Evolutionary conservation across 2,888 invertebrate genomes (phyloP).

Genomic region (Apoderus coryli): DNA sequence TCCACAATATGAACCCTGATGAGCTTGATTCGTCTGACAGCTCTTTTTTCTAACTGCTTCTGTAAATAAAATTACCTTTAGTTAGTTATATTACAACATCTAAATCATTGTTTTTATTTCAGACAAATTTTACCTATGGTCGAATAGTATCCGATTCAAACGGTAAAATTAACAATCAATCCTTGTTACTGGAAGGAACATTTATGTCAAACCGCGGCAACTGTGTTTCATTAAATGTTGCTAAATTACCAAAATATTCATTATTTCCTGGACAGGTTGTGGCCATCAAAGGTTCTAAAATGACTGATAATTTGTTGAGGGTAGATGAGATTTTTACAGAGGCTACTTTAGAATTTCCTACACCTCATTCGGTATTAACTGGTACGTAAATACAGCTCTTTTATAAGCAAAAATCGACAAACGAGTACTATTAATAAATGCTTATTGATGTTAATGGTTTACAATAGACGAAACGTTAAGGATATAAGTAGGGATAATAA

Average conservation of each 20-base stretch:
- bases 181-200: constrained; percentile 54
- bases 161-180: constrained; percentile 54
- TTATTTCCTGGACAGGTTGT: constrained; percentile 71
- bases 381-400: too few species aligned
- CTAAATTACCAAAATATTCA: constrained; percentile 42
- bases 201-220: constrained; percentile 36
- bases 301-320: constrained; percentile 33
- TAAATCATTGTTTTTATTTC: constrained; percentile 1
- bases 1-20: too few species aligned
- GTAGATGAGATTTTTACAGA: constrained; percentile 51
- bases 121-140: constrained; percentile 38
- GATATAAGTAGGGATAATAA: too few species aligned
- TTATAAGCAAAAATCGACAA: too few species aligned
- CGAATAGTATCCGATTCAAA: constrained; percentile 62
- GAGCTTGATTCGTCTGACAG: too few species aligned
- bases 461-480: too few species aligned
- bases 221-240: constrained; percentile 33
- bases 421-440: too few species aligned
- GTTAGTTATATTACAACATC: too few species aligned
- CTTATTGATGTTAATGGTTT: too few species aligned
- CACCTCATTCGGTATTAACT: too few species aligned
- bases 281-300: constrained; percentile 45
- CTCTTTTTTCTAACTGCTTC: too few species aligned
- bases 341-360: constrained; percentile 33
- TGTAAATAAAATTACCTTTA: too few species aligned